These are phyloP conservation scores for Psilopsiagon aymara DNA, from an alignment of 2,113 vertebrate genomes.

Conservation along the genomic window DNA sequence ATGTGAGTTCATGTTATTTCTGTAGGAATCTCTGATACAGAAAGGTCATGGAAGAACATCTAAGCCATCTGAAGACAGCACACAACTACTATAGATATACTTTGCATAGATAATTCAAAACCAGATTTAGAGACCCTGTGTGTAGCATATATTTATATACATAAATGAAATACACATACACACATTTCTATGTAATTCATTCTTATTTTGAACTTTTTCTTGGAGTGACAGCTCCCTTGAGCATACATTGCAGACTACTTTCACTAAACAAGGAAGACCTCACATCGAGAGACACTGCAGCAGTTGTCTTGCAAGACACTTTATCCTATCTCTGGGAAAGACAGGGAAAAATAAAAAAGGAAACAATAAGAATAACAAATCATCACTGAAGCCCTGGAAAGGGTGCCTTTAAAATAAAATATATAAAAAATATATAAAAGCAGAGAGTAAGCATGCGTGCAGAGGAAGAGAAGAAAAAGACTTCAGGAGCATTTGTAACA, in stretches of 20 bases:
- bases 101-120: not conserved
- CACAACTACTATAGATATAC: not conserved
- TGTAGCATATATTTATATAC: not conserved
- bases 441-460: not conserved
- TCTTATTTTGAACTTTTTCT: not conserved
- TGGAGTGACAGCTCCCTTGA: not conserved
- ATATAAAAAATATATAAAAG: not conserved
- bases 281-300: not conserved
- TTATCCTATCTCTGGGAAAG: not conserved
- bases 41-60: not conserved
- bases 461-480: not conserved
- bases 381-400: not conserved
- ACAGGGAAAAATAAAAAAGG: not conserved
- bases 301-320: not conserved
- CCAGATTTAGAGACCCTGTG: not conserved
- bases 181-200: not conserved
- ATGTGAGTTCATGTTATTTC: not conserved
- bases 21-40: not conserved
- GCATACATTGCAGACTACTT: not conserved
- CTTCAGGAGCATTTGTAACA: not conserved
- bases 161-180: not conserved
- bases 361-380: not conserved
- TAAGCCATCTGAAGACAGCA: not conserved
- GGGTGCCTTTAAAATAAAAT: not conserved
- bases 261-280: not conserved